These are phyloP conservation scores for Bergia sp. DNA, from an alignment of 92 coral and sea anemone species.

Conservation along the genomic window DNA sequence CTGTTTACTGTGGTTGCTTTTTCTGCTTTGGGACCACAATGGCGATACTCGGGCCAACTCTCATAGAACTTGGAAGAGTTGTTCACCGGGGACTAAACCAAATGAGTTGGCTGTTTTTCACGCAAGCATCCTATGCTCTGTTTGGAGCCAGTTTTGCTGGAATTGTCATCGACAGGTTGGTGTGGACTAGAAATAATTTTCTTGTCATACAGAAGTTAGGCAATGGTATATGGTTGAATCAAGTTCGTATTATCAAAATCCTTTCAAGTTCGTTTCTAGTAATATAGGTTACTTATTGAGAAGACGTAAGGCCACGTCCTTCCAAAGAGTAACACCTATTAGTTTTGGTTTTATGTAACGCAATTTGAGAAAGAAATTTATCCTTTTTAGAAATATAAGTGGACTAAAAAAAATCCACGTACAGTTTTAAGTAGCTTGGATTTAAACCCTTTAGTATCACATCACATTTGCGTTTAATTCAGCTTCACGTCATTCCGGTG, in stretches of 20 bases:
- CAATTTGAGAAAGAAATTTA: too few relatives aligned
- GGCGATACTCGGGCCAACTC: slow-evolving; percentile 89
- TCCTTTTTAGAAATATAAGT: too few relatives aligned
- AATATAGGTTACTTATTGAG: too few relatives aligned
- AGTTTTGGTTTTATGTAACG: too few relatives aligned
- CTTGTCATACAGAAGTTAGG: neutral
- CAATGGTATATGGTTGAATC: neutral
- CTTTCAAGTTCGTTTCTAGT: neutral
- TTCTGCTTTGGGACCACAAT: slow-evolving; percentile 93
- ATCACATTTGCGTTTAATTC: too few relatives aligned
- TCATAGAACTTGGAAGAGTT: slow-evolving; percentile 78
- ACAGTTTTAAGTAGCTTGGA: too few relatives aligned
- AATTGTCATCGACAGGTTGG: slow-evolving; percentile 85
- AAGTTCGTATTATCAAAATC: too few relatives aligned
- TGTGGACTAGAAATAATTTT: neutral
- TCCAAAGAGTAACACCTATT: neutral
- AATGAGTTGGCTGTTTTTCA: slow-evolving; percentile 93
- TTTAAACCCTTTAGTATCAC: too few relatives aligned
- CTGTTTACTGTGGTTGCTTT: slow-evolving; percentile 87
- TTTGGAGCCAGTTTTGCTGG: slow-evolving; percentile 95
- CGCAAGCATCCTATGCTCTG: slow-evolving; percentile 85
- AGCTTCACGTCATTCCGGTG: too few relatives aligned
- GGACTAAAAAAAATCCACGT: too few relatives aligned
- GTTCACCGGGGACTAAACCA: slow-evolving; percentile 79
- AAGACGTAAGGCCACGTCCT: neutral